Base-by-base conservation (phyloP, 1,140 invertebrate genomes). In the Leptinotarsa texana region DNA sequence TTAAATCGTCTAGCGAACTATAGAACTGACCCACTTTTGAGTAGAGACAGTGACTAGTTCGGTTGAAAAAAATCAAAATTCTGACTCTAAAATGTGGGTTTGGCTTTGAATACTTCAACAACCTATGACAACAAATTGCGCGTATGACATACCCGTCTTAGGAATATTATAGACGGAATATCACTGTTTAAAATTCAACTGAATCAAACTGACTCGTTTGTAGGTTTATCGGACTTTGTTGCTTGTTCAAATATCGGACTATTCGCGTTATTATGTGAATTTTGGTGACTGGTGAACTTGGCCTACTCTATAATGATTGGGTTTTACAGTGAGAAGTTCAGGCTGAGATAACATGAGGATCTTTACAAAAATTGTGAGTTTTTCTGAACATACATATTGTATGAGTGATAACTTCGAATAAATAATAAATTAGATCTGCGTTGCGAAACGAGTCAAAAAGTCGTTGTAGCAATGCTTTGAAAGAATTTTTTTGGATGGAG, bases 271-370 rank as follows among this genome's bases (percentile, higher is more conserved):
- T 47, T 22, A 70, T 70, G 21, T 77, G 75, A 77, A 76, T 77
- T 66, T 66, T 57, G 1, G 63, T 49, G 69, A 72, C 75, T 75
- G 69, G 63, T 73, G 51, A 74, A 22, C 24, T 49, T 42, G 61
- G 67, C 47, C 18, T 18, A 70, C 49, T 67, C 27, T 57, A 63
- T 48, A 74, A 78, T 75, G 73, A 48, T 22, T 57, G 49, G n/a
- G 63, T 74, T 73, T 69, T 73, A 75, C 47, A 74, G 67, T 48
- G 71, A 70, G 47, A 71, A 75, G 57, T 75, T 75, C 18, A 76
- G 72, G 78, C 49, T 78, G 73, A 80, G 78, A 80, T 81, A 81
- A 81, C 80, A 81, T 81, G 80, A 80, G 75, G 77, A 77, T 81
- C 77, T 81, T 74, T 73, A 76, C 74, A 57, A 73, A 78, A 73